Base-by-base conservation (phyloP, 1,140 invertebrate species). In the Bombus affinis region DNA sequence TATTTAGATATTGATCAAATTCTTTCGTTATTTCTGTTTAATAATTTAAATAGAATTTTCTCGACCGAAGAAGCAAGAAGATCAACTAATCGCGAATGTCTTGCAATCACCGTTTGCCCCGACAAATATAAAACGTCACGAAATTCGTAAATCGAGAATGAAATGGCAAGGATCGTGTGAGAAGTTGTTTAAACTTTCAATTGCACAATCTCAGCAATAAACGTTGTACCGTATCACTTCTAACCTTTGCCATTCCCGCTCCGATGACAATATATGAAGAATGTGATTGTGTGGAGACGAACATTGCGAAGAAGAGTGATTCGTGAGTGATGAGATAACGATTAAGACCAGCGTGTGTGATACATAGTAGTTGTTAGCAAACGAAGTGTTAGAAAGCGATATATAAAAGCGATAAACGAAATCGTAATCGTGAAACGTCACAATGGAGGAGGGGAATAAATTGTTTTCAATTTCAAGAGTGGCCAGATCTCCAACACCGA, bases 401-500 rank as follows among this genome's bases (percentile, higher is more conserved):
- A 65, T 42, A 28, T 77, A 65, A 42, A 77, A 77, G 57, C 75
- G 59, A 35, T 44, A 81, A 79, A 80, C 59, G 53, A 39, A n/a
- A n/a, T 37, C 18, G 25, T 78, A 42, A 78, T 86, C 28, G 28
- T 68, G 15, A n/a, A n/a, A 79, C 76, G n/a, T 59, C 75, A 39
- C 22, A 71, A 22, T 9, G 15, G 35, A 32, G 18, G 47, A 35
- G 53, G 62, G 47, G 39, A 35, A 72, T 25, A 59, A 57, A 32
- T 81, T 42, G 28, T 87, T 80, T 65, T 83, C 73, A 84, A 75
- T 91, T 91, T 91, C 88, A 94, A 94, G 92, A 94, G 93, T 94
- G 93, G 93, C 91, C 93, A 94, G 92, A 93, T 93, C 93, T 93
- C 94, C 93, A 94, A 92, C 93, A 94, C 94, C 92, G 90, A 91